Base-by-base conservation (phyloP, 2,113 vertebrate species). In the Corythaixoides concolor region DNA sequence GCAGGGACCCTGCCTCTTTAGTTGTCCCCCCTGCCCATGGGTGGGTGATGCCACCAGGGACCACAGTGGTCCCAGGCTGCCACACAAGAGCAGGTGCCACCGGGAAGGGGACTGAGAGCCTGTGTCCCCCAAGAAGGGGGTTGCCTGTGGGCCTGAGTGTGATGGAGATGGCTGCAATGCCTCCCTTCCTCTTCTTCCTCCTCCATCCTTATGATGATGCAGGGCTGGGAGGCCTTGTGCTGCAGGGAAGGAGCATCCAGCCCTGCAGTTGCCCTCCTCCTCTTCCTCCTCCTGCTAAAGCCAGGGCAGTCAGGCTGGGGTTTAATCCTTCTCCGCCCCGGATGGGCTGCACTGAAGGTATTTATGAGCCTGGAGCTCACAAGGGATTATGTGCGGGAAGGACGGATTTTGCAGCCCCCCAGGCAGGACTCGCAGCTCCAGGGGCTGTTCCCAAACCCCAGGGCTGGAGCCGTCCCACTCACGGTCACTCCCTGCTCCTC, bases 291-390 rank as follows among this genome's bases (percentile, higher is more conserved):
- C 32, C 58, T 1, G 18, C 84, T 75, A 56, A 90, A 90, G 90
- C 84, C 8, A 37, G 92, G 41, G 88, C 80, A 43, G 49, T 19
- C 68, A 89, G 93, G 86, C 89, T 0, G 5, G 37, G n/a, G 2
- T 81, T 95, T 95, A 96, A 97, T 97, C 97, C 94, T 82, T 94
- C 26, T 78, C 64, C 2, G 14, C 80, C 43, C 84, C 1, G 26
- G 60, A 85, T 70, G 92, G 95, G 86, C 82, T 23, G 66, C 1
- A 2, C 55, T 55, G 28, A 72, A 95, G 88, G 94, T 75, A 33
- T 79, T 95, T 79, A 97, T 85, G 91, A 97, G 93, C 75, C 22
- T 37, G 76, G 64, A 95, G 94, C 60, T 63, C 5, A 2, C 47
- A 21, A 50, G 43, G 73, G 91, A 96, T 97, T 96, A 97, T 0